These are phyloP conservation scores for Grammomys surdaster DNA, from an alignment of 2,113 vertebrate genomes.

Conservation along the genomic window DNA sequence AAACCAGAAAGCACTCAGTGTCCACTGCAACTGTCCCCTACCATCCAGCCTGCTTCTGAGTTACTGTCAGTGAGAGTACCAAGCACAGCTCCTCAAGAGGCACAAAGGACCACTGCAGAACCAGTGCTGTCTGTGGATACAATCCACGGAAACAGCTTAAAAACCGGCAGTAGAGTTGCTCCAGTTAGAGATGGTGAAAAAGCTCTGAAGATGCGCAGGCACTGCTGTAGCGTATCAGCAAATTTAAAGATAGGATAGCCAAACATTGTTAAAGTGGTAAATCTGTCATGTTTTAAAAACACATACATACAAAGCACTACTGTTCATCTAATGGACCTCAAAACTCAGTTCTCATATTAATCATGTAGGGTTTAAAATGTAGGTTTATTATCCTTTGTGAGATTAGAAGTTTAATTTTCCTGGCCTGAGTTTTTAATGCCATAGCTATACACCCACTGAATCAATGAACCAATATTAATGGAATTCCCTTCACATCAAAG, in stretches of 20 bases:
- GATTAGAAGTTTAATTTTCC: background rate
- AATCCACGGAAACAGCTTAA: background rate
- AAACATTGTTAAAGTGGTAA: background rate
- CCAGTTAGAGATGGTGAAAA: background rate
- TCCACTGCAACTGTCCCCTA: no score
- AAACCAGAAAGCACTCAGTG: background rate
- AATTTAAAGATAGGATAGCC: no score
- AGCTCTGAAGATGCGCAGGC: background rate
- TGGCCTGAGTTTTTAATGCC: background rate
- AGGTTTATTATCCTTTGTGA: background rate
- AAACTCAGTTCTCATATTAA: background rate
- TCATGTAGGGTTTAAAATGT: background rate
- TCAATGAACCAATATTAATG: background rate
- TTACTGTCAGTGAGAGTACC: background rate
- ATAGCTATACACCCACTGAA: background rate
- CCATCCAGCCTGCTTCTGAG: background rate
- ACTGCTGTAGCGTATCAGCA: background rate
- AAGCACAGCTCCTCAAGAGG: background rate
- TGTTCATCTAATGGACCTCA: background rate
- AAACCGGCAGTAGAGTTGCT: background rate
- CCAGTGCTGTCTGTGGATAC: background rate
- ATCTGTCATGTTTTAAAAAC: background rate
- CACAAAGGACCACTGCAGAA: background rate
- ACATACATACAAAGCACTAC: background rate
- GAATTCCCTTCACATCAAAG: background rate